Conservation (phyloP, 2,797 vertebrate species). For the Echeneis naucrates region DNA sequence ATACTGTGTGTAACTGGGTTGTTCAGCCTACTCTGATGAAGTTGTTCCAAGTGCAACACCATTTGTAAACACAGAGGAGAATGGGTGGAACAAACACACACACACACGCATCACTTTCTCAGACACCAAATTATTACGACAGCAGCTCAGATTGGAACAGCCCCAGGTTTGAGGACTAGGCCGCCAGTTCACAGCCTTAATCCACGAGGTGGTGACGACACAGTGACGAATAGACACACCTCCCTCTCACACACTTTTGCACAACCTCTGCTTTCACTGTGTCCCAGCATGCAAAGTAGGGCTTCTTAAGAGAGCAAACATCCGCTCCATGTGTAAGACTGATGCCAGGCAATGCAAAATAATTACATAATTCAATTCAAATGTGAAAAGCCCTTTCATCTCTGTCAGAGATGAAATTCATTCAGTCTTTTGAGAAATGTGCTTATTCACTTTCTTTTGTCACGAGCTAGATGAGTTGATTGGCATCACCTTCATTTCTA, state of each 20-base stretch:
- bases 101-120: not conserved
- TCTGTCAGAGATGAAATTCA: too few species aligned
- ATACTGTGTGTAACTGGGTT: conserved; percentile 41
- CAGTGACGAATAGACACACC: conserved; percentile 34
- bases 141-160: conserved; percentile 42
- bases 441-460: not conserved
- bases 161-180: conserved; percentile 37
- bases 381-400: not conserved
- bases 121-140: conserved; percentile 7
- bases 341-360: not conserved
- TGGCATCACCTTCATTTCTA: not conserved
- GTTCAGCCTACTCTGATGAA: conserved; percentile 18
- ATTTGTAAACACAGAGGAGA: conserved; percentile 8
- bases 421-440: not conserved
- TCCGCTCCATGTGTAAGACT: not conserved
- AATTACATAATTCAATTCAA: not conserved
- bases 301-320: not conserved
- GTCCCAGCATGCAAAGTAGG: not conserved
- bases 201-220: conserved; percentile 45
- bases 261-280: not conserved
- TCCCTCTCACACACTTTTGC: conserved; percentile 19
- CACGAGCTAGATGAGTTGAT: not conserved
- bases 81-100: conserved; percentile 12
- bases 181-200: conserved; percentile 49
- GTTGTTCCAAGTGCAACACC: conserved; percentile 16